Percentiles rank a stretch among this genome's conserved stretches.
phyloP scores from a whole-genome alignment of 1,140 invertebrate genomes.

The Ruditapes philippinarum region DNA sequence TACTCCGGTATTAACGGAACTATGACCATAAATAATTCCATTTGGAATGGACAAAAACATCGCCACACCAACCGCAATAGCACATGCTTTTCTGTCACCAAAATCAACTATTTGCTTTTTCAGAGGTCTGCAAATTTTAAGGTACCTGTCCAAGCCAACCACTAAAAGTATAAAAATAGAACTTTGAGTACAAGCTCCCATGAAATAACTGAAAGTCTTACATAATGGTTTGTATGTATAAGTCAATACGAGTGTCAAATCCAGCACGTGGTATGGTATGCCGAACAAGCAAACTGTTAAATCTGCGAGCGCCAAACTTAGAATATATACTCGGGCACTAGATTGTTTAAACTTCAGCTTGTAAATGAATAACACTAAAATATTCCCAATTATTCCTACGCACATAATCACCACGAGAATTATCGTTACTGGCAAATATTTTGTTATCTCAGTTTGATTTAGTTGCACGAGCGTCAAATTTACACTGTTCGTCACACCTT shows the following conservation, averaged over 20 bases:
- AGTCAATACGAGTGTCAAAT: slow-evolving; percentile 71
- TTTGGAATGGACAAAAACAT: slow-evolving; percentile 54
- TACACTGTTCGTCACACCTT: not conserved
- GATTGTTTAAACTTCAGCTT: slow-evolving; percentile 63
- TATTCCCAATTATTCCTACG: slow-evolving; percentile 73
- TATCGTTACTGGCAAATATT: slow-evolving; percentile 66
- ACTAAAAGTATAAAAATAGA: slow-evolving; percentile 75
- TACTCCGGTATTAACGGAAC: not conserved
- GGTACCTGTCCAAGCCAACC: slow-evolving; percentile 75
- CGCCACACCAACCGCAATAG: slow-evolving; percentile 15
- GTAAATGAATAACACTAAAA: slow-evolving; percentile 72
- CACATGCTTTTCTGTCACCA: slow-evolving; percentile 61
- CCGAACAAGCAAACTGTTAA: slow-evolving; percentile 72
- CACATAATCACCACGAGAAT: slow-evolving; percentile 65
- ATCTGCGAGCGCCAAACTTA: slow-evolving; percentile 73
- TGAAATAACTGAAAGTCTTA: slow-evolving; percentile 69
- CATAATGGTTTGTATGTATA: slow-evolving; percentile 66
- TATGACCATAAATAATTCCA: slow-evolving; percentile 47
- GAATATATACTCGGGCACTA: slow-evolving; percentile 75
- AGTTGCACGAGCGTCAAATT: not conserved
- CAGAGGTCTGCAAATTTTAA: slow-evolving; percentile 74
- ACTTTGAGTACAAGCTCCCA: slow-evolving; percentile 68
- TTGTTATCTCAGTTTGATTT: slow-evolving; percentile 27
- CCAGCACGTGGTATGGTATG: slow-evolving; percentile 76
- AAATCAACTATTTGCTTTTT: slow-evolving; percentile 70